Evolutionary conservation across 2,888 invertebrate genomes (phyloP).

Genomic region (Zeuzera pyrina): DNA sequence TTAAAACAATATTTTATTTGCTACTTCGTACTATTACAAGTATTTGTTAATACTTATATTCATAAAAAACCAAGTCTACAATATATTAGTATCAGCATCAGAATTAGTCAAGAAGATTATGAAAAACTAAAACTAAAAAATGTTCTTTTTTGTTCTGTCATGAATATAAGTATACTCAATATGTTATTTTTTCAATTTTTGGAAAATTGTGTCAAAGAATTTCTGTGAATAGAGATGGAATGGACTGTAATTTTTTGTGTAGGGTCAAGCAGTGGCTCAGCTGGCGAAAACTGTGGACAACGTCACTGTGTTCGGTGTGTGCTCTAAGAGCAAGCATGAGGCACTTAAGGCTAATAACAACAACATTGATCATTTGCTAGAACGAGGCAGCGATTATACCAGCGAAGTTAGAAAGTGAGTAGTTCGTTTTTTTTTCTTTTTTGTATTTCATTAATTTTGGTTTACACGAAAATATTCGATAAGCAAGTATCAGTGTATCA

Average conservation of each 20-base stretch:
- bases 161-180: background rate
- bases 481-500: too few relatives aligned
- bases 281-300: slow-evolving; percentile 85
- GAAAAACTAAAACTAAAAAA: too few relatives aligned
- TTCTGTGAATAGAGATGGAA: too few relatives aligned
- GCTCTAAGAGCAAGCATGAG: slow-evolving; percentile 89
- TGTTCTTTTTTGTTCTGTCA: background rate
- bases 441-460: slow-evolving; percentile 1
- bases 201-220: too few relatives aligned
- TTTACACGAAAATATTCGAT: too few relatives aligned
- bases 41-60: too few relatives aligned
- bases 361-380: slow-evolving; percentile 83
- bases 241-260: slow-evolving; percentile 9
- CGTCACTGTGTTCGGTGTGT: slow-evolving; percentile 88
- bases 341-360: slow-evolving; percentile 80
- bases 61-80: too few relatives aligned
- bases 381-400: slow-evolving; percentile 86
- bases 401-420: slow-evolving; percentile 89
- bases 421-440: background rate
- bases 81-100: too few relatives aligned
- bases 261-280: slow-evolving; percentile 91
- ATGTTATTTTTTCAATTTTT: too few relatives aligned
- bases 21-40: too few relatives aligned
- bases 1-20: too few relatives aligned
- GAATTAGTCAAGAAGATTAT: too few relatives aligned